Evolutionary conservation across 2,113 vertebrate species (phyloP), one percentile per base, ranked within the genome.

Genomic region (Piprites chloris): DNA sequence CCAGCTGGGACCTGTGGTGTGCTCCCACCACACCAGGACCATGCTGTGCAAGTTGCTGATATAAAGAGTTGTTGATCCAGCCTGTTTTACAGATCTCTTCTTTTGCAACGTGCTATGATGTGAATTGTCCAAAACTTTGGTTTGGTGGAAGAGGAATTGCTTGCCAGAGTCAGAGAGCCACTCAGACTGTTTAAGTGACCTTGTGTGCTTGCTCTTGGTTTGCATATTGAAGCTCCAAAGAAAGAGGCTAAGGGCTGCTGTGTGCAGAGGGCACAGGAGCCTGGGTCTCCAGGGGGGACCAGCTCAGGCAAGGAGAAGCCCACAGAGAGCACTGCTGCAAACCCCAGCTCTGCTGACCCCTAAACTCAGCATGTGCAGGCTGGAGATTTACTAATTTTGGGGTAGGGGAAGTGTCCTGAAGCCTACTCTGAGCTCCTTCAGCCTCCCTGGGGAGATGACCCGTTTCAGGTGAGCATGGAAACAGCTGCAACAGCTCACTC

Each of bases 351-450:
- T 90, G 69, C 49, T 81, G 69, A 28, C 39, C 30, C 44, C 71
- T n/a, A 4, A 44, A n/a, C 12, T 1, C 63, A 67, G 50, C 2
- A 0, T 6, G 9, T 19, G 11, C 42, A 55, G 37, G 27, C 8
- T 69, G 63, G 46, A 22, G 44, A 35, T 37, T 32, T 35, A 39
- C 65, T 33, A 12, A 9, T 52, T 78, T 47, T 41, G 65, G 44
- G 52, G 21, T 12, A 33, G 18, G 23, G 6, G 16, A 76, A 16
- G 37, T 13, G 83, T 30, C 90, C 42, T 90, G 20, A 39, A 92
- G 63, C 33, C 49, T 53, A 3, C 17, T 44, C 32, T 37, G 12
- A 68, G 63, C 35, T 87, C 19, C 44, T 87, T 27, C 58, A 84
- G 44, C 49, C 49, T 42, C 33, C 11, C 35, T 63, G 5, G 14